Evolutionary conservation across 2,888 invertebrate genomes (phyloP), one percentile per base, ranked within the genome.

Genomic region (Noctuana brunneofusca): DNA sequence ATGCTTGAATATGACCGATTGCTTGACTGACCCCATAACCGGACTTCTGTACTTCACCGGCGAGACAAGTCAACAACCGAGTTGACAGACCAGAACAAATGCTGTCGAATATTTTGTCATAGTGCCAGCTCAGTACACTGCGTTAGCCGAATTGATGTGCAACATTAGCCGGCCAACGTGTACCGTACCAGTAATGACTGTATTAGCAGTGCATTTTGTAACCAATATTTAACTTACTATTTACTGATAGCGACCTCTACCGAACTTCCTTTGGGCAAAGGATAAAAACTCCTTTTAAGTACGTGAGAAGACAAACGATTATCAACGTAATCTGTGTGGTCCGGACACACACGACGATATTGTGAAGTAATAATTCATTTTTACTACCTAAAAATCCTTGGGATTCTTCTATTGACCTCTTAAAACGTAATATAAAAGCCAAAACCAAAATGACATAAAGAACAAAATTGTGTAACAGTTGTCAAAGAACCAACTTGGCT

Each of bases 31-130:
- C 62, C 62, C 32, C 24, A 49, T 62, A 48, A 32, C 60, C 48
- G 38, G 35, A 22, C 9, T 38, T 58, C 48, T 54, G 16, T 24
- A 55, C 27, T 52, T 14, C 11, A 50, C 30, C 6, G 48, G 3
- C 9, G 46, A 41, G 27, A 66, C 68, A 76, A 79, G 80, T 80
- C 80, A 81, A 71, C 81, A 81, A 82, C 84, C 82, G 81, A 70
- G 75, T 74, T 78, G 80, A 86, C 81, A 80, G 75, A 76, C 66
- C 4, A 41, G 77, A 79, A 81, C 80, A 80, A 86, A 82, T 80
- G 78, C 76, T 78, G 80, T 76, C 71, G 78, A 86, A 88, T 87
- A 80, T 74, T 43, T 87, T 88, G 89, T 81, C 87, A 86, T 75
- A 70, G 76, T 84, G 89, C 89, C 89, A 89, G 69, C 71, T 65